Conservation (phyloP, 1,140 invertebrate genomes). For the Portunus trituberculatus region DNA sequence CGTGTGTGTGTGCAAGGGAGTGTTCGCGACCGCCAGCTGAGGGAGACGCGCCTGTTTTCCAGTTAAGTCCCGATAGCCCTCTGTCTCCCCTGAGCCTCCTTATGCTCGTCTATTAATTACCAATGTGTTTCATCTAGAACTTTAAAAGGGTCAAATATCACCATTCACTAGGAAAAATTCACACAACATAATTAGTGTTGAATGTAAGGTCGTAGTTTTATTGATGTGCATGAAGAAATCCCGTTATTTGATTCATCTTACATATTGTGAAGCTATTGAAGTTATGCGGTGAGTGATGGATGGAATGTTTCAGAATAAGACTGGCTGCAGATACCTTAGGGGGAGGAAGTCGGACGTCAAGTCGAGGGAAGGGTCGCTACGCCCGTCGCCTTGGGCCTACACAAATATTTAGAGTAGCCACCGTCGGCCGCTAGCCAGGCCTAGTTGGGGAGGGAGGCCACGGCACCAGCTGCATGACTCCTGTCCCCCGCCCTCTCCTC, state of each 20-base stretch:
- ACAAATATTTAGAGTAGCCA: slow-evolving; percentile 66
- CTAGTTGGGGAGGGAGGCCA: neutral
- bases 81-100: neutral
- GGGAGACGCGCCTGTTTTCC: neutral
- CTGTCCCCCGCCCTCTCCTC: neutral
- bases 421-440: slow-evolving; percentile 47
- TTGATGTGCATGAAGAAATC: no score
- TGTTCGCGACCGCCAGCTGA: neutral
- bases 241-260: neutral
- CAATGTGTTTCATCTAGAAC: neutral
- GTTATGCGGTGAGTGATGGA: neutral
- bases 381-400: slow-evolving; percentile 57
- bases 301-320: neutral
- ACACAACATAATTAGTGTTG: neutral
- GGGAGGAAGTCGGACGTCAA: slow-evolving; percentile 31
- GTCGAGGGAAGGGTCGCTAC: neutral
- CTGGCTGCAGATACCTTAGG: neutral
- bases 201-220: no score
- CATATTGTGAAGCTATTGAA: neutral
- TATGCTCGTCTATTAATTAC: neutral
- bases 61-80: neutral
- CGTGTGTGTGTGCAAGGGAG: slow-evolving; percentile 30
- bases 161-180: neutral
- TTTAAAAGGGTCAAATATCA: neutral
- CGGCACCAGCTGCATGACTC: slow-evolving; percentile 38